Percentiles rank a stretch among this genome's conserved stretches.
Evolutionary conservation across 2,113 vertebrate species (phyloP).

Genomic region (Ondatra zibethicus): DNA sequence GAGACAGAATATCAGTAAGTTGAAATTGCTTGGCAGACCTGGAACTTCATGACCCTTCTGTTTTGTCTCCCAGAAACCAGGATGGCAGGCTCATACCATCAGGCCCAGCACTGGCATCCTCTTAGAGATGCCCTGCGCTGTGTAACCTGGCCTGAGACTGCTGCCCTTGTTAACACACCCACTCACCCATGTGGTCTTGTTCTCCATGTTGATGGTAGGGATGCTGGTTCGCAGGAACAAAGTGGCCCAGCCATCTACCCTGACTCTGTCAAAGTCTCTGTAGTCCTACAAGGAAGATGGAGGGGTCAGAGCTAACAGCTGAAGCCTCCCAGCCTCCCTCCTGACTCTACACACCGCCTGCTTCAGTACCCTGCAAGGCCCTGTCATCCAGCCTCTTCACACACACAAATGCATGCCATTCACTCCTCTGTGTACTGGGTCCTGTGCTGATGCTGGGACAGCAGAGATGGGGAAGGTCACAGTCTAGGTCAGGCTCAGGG

Average conservation of each 20-base stretch:
- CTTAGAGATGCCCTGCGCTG: neutral
- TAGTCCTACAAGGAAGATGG: constrained; percentile 88
- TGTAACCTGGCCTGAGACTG: neutral
- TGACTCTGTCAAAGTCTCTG: constrained; percentile 87
- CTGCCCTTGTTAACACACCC: rapidly evolving
- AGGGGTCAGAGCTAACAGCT: neutral
- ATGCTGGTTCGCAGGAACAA: constrained; percentile 91
- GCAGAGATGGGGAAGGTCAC: neutral
- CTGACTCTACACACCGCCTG: neutral
- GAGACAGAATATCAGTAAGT: neutral
- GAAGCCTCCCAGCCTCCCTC: neutral
- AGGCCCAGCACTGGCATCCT: neutral
- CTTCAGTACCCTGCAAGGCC: neutral
- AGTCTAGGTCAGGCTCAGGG: neutral
- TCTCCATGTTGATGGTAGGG: constrained; percentile 92
- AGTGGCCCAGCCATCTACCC: constrained; percentile 88
- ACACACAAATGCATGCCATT: neutral
- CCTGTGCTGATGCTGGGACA: neutral
- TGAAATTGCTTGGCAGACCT: neutral
- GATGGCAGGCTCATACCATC: neutral
- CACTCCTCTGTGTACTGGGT: neutral
- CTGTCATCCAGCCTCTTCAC: neutral
- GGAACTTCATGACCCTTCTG: neutral
- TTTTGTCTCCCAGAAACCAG: neutral
- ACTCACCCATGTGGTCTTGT: constrained; percentile 86